Base-by-base conservation (phyloP, 2,888 invertebrate species). In the Emmelina monodactyla region DNA sequence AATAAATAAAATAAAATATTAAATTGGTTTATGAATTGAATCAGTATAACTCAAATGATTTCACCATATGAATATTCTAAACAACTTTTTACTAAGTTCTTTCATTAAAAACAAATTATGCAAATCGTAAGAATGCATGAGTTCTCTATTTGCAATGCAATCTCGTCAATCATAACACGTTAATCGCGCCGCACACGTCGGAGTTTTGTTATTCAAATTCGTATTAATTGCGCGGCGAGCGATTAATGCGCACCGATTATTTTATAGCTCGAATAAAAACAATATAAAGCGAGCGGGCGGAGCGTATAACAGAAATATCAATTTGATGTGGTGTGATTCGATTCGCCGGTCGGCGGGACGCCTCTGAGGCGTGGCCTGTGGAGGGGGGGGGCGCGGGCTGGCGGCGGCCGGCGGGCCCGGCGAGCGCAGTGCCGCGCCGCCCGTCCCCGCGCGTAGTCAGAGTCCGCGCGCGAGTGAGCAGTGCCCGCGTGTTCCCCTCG, bases 261-360 rank as follows among this genome's bases (percentile, higher is more conserved):
- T 75, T 75, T 72, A 78, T 76, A 67, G 60, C 59, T 59, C 52
- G 69, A 72, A 76, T 76, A 78, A 75, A 76, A 76, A 70, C 70
- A 71, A 71, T 73, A 67, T 65, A 68, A 66, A 55, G 50, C 55
- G 35, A 50, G 61, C 68, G 67, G 75, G 71, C 71, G 75, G 73
- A 64, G 73, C 67, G 61, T 63, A 62, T 60, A 56, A 58, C 60
- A 58, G 57, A 61, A 71, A 71, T 75, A 79, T 78, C 70, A 71
- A 62, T 76, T 76, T 79, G 73, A 76, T 78, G 76, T 65, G 64
- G 65, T 55, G 67, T 50, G 45, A 67, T 65, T 65, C 67, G 75
- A 80, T 81, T 80, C 79, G 79, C 75, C 63, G 61, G 61, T 59
- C 56, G 58, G 62, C 62, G 58, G 40, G 68, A 67, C 76, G 78